Conservation (phyloP, 2,888 invertebrate genomes). For the Candidula unifasciata region DNA sequence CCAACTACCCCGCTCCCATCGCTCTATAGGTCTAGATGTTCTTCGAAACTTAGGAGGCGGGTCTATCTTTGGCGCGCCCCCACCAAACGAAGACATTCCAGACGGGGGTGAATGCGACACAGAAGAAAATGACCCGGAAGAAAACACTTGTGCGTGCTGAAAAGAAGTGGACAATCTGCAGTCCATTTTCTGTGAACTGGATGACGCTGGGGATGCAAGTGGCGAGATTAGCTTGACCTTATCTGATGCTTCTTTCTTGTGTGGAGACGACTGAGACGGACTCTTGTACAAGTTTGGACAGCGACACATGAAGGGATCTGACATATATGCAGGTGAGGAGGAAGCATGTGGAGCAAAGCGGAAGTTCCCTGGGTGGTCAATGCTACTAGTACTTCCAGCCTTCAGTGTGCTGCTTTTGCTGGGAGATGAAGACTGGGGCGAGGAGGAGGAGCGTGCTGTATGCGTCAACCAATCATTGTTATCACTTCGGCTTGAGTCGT, state of each 20-base stretch:
- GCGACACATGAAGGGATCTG: slow-evolving; percentile 21
- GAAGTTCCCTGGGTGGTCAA: slow-evolving; percentile 17
- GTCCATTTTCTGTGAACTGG: slow-evolving; percentile 43
- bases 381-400: slow-evolving; percentile 41
- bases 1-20: slow-evolving; percentile 55
- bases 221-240: slow-evolving; percentile 61
- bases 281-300: slow-evolving; percentile 39
- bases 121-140: background rate
- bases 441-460: slow-evolving; percentile 30
- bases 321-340: background rate
- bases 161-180: background rate
- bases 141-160: background rate
- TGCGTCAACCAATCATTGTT: slow-evolving; percentile 32
- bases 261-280: slow-evolving; percentile 7
- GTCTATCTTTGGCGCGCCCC: slow-evolving; percentile 65
- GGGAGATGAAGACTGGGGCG: slow-evolving; percentile 42
- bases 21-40: slow-evolving; percentile 60
- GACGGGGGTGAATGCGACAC: background rate
- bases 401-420: slow-evolving; percentile 48
- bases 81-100: background rate
- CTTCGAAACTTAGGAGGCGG: slow-evolving; percentile 70
- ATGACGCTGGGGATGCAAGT: slow-evolving; percentile 47
- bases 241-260: slow-evolving; percentile 57
- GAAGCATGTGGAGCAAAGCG: background rate
- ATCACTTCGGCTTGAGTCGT: slow-evolving; percentile 26